These are phyloP conservation scores for Euschistus heros DNA, from an alignment of 1,140 invertebrate species.

Conservation along the genomic window DNA sequence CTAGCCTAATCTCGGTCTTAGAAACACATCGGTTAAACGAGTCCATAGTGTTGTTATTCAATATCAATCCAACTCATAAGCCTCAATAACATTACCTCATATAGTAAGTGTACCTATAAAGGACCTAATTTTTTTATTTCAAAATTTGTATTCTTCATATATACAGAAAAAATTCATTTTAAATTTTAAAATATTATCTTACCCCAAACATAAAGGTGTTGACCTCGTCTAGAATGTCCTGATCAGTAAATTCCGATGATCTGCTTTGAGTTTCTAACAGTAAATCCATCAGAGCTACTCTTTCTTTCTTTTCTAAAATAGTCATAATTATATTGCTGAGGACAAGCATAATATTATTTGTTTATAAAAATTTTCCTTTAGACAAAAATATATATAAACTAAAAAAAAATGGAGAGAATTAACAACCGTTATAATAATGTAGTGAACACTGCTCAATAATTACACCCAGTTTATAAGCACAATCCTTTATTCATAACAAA, in stretches of 20 bases:
- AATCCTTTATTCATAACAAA: too few relatives aligned
- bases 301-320: conserved; percentile 3
- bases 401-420: too few relatives aligned
- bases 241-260: neutral
- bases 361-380: too few relatives aligned
- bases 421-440: too few relatives aligned
- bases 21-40: too few relatives aligned
- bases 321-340: neutral
- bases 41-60: too few relatives aligned
- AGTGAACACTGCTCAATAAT: too few relatives aligned
- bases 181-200: neutral
- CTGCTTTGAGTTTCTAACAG: conserved; percentile 3
- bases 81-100: neutral
- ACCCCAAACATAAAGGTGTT: conserved; percentile 19
- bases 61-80: too few relatives aligned
- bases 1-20: too few relatives aligned
- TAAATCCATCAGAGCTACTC: conserved; percentile 12
- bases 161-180: neutral
- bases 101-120: neutral
- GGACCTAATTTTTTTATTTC: neutral
- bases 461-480: too few relatives aligned
- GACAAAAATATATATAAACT: too few relatives aligned
- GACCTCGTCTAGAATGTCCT: conserved; percentile 14
- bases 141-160: too few relatives aligned
- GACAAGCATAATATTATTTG: neutral